Percentiles rank a stretch among this genome's conserved stretches.
These are phyloP conservation scores for Antedon mediterranea DNA, from an alignment of 53 echinoderm and acorn worm genomes.

Conservation along the genomic window DNA sequence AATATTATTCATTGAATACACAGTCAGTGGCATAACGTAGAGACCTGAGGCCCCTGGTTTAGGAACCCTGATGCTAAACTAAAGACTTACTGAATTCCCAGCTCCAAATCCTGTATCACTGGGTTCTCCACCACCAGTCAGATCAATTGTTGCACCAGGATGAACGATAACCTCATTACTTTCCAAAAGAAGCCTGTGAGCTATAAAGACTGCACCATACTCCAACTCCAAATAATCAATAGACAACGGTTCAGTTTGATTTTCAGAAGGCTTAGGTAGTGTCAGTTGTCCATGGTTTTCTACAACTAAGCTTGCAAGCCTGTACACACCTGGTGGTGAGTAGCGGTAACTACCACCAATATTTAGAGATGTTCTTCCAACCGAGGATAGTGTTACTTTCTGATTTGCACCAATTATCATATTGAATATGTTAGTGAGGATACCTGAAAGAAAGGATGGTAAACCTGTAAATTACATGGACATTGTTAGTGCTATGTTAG, in stretches of 20 bases:
- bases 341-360: conserved; percentile 54
- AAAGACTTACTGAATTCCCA: no score
- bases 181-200: conserved; percentile 23
- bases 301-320: conserved; percentile 40
- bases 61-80: no score
- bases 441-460: conserved; percentile 23
- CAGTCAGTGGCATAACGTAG: no score
- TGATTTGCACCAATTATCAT: conserved; percentile 50
- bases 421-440: conserved; percentile 74
- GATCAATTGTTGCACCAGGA: conserved; percentile 51
- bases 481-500: not conserved
- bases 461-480: not conserved
- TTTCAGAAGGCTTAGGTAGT: conserved; percentile 15
- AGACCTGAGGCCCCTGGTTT: no score
- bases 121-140: conserved; percentile 45
- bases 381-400: conserved; percentile 41
- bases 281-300: conserved; percentile 41
- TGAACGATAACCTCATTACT: conserved; percentile 54
- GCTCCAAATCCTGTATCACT: conserved; percentile 41
- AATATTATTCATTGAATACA: no score
- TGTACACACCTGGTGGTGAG: conserved; percentile 65
- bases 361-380: conserved; percentile 55
- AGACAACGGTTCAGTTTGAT: conserved; percentile 21
- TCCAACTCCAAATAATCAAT: conserved; percentile 51
- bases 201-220: conserved; percentile 37